Conservation (phyloP, 2,888 invertebrate genomes). For the Rotaria macrura region DNA sequence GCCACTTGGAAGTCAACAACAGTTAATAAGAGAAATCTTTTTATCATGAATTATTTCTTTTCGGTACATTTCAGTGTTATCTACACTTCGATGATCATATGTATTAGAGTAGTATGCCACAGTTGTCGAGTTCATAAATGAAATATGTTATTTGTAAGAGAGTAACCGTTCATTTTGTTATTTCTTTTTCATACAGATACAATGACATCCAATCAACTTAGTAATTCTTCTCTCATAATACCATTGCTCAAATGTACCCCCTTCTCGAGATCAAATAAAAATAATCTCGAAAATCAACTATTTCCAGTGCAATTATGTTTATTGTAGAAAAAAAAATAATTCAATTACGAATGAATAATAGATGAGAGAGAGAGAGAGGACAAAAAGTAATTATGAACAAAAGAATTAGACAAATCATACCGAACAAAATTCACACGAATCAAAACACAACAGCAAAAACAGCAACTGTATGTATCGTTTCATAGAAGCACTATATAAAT, state of each 20-base stretch:
- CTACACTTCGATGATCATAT: no score
- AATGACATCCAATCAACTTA: no score
- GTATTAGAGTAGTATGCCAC: no score
- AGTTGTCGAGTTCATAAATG: no score
- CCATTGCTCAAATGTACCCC: background rate
- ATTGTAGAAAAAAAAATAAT: constrained; percentile 7
- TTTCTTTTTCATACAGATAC: no score
- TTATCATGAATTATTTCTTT: no score
- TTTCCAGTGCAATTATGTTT: background rate
- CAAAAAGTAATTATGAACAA: background rate
- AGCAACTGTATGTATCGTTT: background rate
- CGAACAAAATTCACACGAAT: background rate
- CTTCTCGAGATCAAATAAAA: background rate
- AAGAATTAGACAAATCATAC: background rate
- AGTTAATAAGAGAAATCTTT: no score
- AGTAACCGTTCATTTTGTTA: no score
- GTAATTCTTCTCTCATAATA: no score
- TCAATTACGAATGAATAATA: background rate
- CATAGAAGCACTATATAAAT: background rate
- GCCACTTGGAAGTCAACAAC: no score
- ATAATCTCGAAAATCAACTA: background rate
- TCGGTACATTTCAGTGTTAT: no score
- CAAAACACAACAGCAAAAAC: background rate
- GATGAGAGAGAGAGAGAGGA: background rate
- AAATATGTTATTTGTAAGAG: no score